These are phyloP conservation scores for Phyllostomus hastatus DNA, from an alignment of 2,113 vertebrate species.

Conservation along the genomic window DNA sequence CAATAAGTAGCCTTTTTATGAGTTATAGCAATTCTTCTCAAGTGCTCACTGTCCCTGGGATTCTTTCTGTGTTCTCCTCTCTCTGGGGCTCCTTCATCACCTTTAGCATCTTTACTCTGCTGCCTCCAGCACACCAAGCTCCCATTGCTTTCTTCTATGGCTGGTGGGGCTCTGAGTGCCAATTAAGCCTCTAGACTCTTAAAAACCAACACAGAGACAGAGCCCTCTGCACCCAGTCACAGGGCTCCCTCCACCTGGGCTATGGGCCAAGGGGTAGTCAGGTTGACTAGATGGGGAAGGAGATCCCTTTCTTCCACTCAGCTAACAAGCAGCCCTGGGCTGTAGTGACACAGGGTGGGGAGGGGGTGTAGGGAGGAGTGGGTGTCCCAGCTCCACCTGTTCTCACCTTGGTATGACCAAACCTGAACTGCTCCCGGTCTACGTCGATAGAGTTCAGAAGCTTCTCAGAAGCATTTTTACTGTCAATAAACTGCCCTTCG, in stretches of 20 bases:
- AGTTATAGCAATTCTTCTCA: neutral
- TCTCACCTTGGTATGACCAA: conserved; percentile 90
- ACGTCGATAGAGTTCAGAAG: conserved; percentile 89
- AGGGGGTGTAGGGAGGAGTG: too few species aligned
- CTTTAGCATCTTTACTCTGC: neutral
- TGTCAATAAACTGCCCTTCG: conserved; percentile 87
- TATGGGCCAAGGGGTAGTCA: rapidly evolving
- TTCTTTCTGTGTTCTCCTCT: neutral
- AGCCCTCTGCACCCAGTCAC: neutral
- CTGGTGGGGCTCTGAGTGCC: neutral
- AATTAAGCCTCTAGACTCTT: neutral
- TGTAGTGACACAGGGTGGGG: neutral
- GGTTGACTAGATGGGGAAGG: rapidly evolving
- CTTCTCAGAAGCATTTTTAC: conserved; percentile 86
- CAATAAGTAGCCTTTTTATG: neutral
- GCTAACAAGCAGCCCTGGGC: neutral
- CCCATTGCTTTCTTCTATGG: neutral
- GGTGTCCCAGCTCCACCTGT: rapidly evolving
- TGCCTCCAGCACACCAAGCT: neutral
- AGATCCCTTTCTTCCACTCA: neutral
- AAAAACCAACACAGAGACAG: neutral
- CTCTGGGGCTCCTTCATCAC: neutral
- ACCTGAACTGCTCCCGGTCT: conserved; percentile 87
- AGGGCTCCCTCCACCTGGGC: neutral
- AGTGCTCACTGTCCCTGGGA: neutral